Evolutionary conservation across 1,140 invertebrate genomes (phyloP).

Genomic region (Eurosta solidaginis): DNA sequence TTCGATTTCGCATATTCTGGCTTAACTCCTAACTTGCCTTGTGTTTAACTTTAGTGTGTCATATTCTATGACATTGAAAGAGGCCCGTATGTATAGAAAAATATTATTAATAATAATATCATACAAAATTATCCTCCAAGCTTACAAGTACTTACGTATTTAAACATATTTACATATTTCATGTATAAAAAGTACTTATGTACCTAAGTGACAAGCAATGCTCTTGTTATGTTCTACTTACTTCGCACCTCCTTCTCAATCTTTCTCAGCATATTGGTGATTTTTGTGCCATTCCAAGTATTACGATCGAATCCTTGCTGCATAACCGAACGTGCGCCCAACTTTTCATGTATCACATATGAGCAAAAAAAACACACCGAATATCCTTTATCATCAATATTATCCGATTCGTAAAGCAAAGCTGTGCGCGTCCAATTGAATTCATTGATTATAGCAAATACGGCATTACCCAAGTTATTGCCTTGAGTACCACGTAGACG

Average conservation of each 20-base stretch:
- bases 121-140: no score
- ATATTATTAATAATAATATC: no score
- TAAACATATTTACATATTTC: no score
- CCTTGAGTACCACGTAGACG: slow-evolving; percentile 83
- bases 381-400: slow-evolving; percentile 64
- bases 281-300: slow-evolving; percentile 60
- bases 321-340: slow-evolving; percentile 59
- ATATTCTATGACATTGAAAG: no score
- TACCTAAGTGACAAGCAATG: no score
- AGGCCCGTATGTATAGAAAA: no score
- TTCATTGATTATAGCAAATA: slow-evolving; percentile 68
- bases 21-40: no score
- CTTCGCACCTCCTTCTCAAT: slow-evolving; percentile 74
- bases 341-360: slow-evolving; percentile 66
- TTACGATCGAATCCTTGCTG: slow-evolving; percentile 70
- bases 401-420: slow-evolving; percentile 71
- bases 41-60: no score
- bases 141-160: no score
- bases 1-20: no score
- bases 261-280: slow-evolving; percentile 68
- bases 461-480: slow-evolving; percentile 71
- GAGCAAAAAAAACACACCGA: slow-evolving; percentile 75
- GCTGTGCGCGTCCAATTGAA: slow-evolving; percentile 74
- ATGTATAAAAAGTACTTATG: no score
- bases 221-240: no score